phyloP scores from a whole-genome alignment of 2,888 invertebrate species.

The Lypha dubia region DNA sequence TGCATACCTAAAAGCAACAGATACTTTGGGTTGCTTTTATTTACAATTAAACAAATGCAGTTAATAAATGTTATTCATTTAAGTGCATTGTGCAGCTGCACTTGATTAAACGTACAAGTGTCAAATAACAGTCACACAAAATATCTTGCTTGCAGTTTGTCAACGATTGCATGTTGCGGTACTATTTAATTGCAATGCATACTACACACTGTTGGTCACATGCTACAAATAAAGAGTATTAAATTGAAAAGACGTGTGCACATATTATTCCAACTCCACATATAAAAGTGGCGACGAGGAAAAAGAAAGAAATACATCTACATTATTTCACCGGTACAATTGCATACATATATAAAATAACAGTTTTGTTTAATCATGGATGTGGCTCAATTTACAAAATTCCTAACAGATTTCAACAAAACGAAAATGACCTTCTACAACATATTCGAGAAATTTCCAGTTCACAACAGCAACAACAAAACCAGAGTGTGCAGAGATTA shows the following conservation, averaged over 20 bases:
- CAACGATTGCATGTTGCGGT: no score
- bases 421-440: slow-evolving; percentile 1
- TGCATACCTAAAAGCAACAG: no score
- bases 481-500: neutral
- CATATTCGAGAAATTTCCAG: neutral
- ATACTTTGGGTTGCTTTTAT: no score
- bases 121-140: no score
- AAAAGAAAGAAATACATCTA: neutral
- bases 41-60: no score
- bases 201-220: no score
- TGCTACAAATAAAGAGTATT: neutral
- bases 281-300: neutral
- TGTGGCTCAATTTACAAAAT: slow-evolving; percentile 9
- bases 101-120: no score
- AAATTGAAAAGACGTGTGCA: neutral
- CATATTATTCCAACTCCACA: neutral
- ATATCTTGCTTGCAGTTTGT: no score
- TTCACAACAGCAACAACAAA: slow-evolving; percentile 11
- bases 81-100: no score
- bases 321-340: no score
- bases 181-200: no score
- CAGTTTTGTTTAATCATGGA: slow-evolving; percentile 4
- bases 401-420: slow-evolving; percentile 9
- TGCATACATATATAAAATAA: slow-evolving; percentile 1
- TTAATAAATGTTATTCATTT: no score